Conservation (phyloP, 2,888 invertebrate species). For the Antitype chi region DNA sequence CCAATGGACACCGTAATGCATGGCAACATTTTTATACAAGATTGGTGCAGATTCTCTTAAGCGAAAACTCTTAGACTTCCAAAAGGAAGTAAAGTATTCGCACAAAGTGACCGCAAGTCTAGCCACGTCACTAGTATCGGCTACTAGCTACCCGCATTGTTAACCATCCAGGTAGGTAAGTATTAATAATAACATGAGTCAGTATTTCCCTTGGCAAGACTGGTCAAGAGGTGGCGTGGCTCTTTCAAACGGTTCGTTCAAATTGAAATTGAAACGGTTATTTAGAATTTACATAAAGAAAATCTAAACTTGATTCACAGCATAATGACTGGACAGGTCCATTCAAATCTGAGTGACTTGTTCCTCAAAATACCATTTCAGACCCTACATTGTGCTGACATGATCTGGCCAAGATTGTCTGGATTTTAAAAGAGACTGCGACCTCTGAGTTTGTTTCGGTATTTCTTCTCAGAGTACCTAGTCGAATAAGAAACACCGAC, state of each 20-base stretch:
- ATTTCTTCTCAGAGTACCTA: too few relatives aligned
- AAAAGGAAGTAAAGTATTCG: not conserved
- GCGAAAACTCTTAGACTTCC: not conserved
- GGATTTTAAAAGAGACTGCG: too few relatives aligned
- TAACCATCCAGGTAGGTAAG: not conserved
- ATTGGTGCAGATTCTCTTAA: not conserved
- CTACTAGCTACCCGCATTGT: not conserved
- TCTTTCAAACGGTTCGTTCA: not conserved
- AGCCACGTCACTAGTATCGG: not conserved
- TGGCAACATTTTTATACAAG: not conserved
- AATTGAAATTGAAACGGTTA: not conserved
- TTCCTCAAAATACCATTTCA: too few relatives aligned
- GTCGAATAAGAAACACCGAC: too few relatives aligned
- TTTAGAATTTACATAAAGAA: conserved; percentile 9
- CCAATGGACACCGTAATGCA: not conserved
- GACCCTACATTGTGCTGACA: too few relatives aligned
- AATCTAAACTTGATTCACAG: not conserved
- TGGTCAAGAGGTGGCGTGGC: conserved; percentile 37
- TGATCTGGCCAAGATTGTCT: too few relatives aligned
- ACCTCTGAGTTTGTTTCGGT: too few relatives aligned
- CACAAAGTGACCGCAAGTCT: not conserved
- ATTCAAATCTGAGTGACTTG: too few relatives aligned
- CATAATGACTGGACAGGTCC: not conserved
- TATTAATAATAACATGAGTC: conserved; percentile 29
- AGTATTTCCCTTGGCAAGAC: conserved; percentile 9